Conservation (phyloP, 2,888 invertebrate species). For the Spialia ferax region DNA sequence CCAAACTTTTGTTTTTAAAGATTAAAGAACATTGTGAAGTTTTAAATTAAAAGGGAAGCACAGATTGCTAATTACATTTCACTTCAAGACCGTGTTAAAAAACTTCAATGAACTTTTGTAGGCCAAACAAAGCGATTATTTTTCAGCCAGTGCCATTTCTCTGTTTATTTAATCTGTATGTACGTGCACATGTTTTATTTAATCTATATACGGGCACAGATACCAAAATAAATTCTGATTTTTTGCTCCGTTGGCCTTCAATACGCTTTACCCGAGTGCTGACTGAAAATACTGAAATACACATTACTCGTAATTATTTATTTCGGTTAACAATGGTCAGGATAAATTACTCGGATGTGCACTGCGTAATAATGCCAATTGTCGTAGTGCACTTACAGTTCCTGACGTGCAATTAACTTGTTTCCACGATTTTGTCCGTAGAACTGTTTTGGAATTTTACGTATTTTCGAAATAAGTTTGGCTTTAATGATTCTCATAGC, state of each 20-base stretch:
- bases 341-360: conserved; percentile 27
- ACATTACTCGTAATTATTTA: conserved; percentile 34
- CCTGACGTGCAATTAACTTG: conserved; percentile 23
- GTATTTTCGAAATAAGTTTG: background rate
- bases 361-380: conserved; percentile 28
- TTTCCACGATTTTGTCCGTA: background rate
- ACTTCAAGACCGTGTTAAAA: background rate
- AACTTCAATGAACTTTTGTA: background rate
- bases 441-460: background rate
- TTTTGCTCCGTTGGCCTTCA: conserved; percentile 7
- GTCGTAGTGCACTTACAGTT: conserved; percentile 13
- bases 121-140: no score
- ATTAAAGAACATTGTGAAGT: background rate
- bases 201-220: no score
- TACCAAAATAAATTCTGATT: no score
- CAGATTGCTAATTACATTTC: background rate
- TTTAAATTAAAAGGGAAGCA: background rate
- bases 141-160: no score
- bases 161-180: no score
- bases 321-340: conserved; percentile 27
- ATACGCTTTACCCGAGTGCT: conserved; percentile 9
- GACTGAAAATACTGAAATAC: conserved; percentile 21
- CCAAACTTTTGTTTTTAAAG: background rate
- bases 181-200: no score
- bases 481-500: background rate